These are phyloP conservation scores for Pyrrhia umbra DNA, from an alignment of 2,888 invertebrate species.

Conservation along the genomic window DNA sequence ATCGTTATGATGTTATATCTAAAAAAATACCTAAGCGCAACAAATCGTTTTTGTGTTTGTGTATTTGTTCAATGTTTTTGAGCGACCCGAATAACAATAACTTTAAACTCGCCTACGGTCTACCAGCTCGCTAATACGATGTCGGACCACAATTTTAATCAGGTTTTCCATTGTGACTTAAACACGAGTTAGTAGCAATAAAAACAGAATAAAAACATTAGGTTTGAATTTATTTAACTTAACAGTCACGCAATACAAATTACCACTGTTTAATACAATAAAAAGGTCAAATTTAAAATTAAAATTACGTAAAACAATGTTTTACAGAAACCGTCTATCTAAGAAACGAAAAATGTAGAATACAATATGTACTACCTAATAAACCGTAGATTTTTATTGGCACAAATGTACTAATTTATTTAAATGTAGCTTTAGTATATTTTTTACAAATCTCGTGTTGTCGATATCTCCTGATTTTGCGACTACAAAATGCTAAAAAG, in stretches of 20 bases:
- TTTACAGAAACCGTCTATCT: too few species aligned
- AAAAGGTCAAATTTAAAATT: slow-evolving; percentile 12
- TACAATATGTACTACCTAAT: too few species aligned
- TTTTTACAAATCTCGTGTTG: too few species aligned
- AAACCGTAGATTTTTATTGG: too few species aligned
- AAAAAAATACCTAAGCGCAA: too few species aligned
- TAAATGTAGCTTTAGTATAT: too few species aligned
- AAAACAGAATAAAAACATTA: slow-evolving; percentile 22
- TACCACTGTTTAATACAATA: neutral
- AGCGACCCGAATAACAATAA: neutral
- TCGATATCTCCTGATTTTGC: neutral
- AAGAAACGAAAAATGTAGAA: too few species aligned
- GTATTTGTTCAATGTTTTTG: neutral
- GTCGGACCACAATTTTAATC: neutral
- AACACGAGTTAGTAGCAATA: neutral
- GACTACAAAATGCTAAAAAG: neutral
- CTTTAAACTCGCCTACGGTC: neutral
- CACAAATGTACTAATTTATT: too few species aligned
- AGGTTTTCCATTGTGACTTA: neutral
- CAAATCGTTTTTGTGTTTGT: too few species aligned
- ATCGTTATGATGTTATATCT: too few species aligned
- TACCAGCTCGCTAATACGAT: neutral
- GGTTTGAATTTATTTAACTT: slow-evolving; percentile 8
- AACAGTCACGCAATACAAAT: slow-evolving; percentile 11
- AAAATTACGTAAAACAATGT: slow-evolving; percentile 8